Evolutionary conservation across 1,140 invertebrate genomes (phyloP).

Genomic region (Zaprionus tsacasi): DNA sequence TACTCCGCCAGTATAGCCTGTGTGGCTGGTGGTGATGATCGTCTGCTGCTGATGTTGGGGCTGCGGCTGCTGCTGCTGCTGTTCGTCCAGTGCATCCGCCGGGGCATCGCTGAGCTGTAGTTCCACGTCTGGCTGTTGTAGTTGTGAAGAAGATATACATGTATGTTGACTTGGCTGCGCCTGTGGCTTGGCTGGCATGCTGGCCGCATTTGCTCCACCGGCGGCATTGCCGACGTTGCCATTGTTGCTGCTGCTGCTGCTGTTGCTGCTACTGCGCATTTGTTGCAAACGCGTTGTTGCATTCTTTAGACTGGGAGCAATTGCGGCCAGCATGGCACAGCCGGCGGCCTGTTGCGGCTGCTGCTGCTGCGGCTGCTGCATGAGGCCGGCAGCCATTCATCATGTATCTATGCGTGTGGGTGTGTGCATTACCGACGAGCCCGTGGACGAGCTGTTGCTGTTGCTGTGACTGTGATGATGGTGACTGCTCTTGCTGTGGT

Average conservation of each 20-base stretch:
- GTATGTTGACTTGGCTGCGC: slow-evolving; percentile 64
- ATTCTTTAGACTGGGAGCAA: slow-evolving; percentile 52
- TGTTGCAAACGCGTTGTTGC: slow-evolving; percentile 32
- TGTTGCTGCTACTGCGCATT: slow-evolving; percentile 26
- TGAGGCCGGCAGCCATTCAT: slow-evolving; percentile 82
- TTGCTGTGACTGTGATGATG: slow-evolving; percentile 5
- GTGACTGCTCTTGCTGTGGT: slow-evolving; percentile 5
- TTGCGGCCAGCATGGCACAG: slow-evolving; percentile 75
- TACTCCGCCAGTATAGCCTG: not conserved
- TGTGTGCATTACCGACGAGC: slow-evolving; percentile 82
- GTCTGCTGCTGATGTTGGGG: not conserved
- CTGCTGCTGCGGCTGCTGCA: slow-evolving; percentile 67
- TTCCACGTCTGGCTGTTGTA: slow-evolving; percentile 68
- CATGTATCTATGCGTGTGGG: slow-evolving; percentile 79
- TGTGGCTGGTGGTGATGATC: not conserved
- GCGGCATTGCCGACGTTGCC: slow-evolving; percentile 21
- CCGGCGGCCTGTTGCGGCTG: slow-evolving; percentile 64
- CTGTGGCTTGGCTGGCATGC: slow-evolving; percentile 62
- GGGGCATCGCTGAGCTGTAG: slow-evolving; percentile 5
- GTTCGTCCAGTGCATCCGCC: slow-evolving; percentile 22
- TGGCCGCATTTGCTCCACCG: slow-evolving; percentile 67
- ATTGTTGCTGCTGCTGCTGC: slow-evolving; percentile 7
- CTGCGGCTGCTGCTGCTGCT: not conserved
- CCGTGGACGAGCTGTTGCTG: slow-evolving; percentile 66
- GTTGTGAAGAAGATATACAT: slow-evolving; percentile 78